Percentiles rank a stretch among this genome's conserved stretches.
Conservation (phyloP, 2,888 invertebrate genomes). For the Microctonus brassicae region DNA sequence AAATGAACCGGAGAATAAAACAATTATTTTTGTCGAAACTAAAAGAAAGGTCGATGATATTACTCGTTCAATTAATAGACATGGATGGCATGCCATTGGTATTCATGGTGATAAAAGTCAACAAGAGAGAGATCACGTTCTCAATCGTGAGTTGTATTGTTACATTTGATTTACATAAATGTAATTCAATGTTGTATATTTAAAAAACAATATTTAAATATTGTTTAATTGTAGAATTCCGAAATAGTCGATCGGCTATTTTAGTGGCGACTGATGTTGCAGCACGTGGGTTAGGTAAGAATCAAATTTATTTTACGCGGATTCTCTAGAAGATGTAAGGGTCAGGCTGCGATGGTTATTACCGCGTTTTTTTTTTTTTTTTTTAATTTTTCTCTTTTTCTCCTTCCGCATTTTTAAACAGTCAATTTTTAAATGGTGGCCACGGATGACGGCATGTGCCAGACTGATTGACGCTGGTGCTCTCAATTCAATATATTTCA, state of each 20-base stretch:
- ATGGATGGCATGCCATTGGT: constrained; percentile 72
- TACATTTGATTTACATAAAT: not conserved
- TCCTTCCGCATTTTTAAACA: constrained; percentile 52
- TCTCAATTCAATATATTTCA: constrained; percentile 35
- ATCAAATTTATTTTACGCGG: constrained; percentile 45
- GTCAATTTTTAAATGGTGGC: constrained; percentile 62
- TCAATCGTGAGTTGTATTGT: constrained; percentile 67
- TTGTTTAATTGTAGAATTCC: constrained; percentile 49
- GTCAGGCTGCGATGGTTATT: constrained; percentile 70
- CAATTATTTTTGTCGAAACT: constrained; percentile 79
- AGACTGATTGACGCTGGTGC: constrained; percentile 67
- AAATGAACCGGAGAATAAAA: constrained; percentile 76
- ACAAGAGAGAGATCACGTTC: constrained; percentile 76
- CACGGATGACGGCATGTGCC: constrained; percentile 69
- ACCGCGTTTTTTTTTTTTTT: constrained; percentile 42
- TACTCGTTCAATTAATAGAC: constrained; percentile 73
- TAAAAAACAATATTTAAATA: not conserved
- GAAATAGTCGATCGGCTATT: constrained; percentile 73
- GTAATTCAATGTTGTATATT: not conserved
- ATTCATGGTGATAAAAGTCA: constrained; percentile 80
- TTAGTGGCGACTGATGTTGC: constrained; percentile 79
- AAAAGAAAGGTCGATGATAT: constrained; percentile 79
- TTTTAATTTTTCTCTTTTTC: too few relatives aligned
- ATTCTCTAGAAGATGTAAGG: constrained; percentile 65
- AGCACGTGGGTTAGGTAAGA: constrained; percentile 75